A percentile compares a stretch with the other conserved stretches of the same genome.
Conservation (phyloP, 2,113 vertebrate genomes). For the Gymnorhina tibicen region DNA sequence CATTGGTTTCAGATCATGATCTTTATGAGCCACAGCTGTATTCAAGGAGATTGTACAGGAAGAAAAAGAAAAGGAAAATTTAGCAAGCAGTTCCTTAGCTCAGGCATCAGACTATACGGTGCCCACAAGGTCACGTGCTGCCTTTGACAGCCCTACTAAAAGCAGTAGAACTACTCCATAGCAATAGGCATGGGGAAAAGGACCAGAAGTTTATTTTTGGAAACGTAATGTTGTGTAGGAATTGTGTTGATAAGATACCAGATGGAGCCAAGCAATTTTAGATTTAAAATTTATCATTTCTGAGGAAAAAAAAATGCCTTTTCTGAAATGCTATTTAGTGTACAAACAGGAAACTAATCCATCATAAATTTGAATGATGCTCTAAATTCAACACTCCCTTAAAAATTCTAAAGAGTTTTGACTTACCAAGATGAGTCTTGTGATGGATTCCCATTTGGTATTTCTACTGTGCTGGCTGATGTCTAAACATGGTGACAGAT, state of each 20-base stretch:
- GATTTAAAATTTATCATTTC: neutral
- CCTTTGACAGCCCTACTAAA: neutral
- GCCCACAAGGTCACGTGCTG: neutral
- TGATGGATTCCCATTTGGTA: neutral
- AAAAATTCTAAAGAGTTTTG: neutral
- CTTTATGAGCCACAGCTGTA: neutral
- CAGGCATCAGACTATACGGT: neutral
- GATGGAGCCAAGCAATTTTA: neutral
- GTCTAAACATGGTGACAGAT: neutral
- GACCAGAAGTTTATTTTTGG: neutral
- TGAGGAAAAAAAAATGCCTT: neutral
- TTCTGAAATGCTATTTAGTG: neutral
- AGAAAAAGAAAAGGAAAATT: neutral
- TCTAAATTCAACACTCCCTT: neutral
- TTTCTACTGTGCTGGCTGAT: neutral
- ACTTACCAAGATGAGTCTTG: neutral
- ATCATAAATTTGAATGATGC: neutral
- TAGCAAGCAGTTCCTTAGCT: neutral
- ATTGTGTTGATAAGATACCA: neutral
- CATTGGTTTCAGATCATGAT: neutral
- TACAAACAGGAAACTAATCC: neutral
- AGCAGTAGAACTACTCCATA: neutral
- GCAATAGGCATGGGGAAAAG: neutral
- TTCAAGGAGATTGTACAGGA: neutral
- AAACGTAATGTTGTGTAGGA: neutral